Evolutionary conservation across 2,113 vertebrate species (phyloP), one percentile per base, ranked within the genome.

Genomic region (Sebastes fasciatus): DNA sequence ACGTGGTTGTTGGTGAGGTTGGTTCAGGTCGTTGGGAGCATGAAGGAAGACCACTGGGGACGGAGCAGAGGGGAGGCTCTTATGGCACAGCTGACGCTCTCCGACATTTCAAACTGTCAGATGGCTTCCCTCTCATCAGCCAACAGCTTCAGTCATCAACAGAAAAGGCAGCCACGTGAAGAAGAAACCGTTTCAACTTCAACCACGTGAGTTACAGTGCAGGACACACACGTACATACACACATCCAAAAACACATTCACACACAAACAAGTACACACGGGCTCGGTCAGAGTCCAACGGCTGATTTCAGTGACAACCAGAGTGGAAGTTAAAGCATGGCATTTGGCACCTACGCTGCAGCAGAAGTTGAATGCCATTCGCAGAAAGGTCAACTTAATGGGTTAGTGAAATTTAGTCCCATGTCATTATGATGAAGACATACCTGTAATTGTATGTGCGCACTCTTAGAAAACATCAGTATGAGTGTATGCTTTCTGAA

Each of bases 291-390:
- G 75, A 87, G 86, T 92, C 87, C 90, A 91, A 87, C 89, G 64
- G 85, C 82, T 69, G 79, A 88, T 42, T 45, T 65, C 26, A 81
- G 85, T 66, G 72, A 84, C 78, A 79, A 54, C 75, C 79, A 45
- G 34, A 64, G 58, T 1, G 66, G 21, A 67, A 26, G 62, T n/a
- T 34, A 42, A 69, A 84, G 67, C 8, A 1, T 64, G 42, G 42
- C 4, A 19, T 79, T 81, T 89, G 88, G 86, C 85, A 81, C 8
- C 2, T 34, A 23, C 21, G 4, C 74, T 17, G 77, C 72, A 83
- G 70, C 77, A 52, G 16, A 96, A 96, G 74, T 63, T 96, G 69
- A 73, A 57, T 8, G 86, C 68, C 2, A 93, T 96, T 80, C 94
- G 91, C 13, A 91, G 43, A 65, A 93, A 93, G 86, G 72, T 90